A percentile compares a stretch with the other conserved stretches of the same genome.
These are phyloP conservation scores for Xenopus tropicalis DNA, from an alignment of 2,113 vertebrate genomes.

Conservation along the genomic window UCB_Xtro_10.0 CM004447.2:139587001-139587500, in stretches of 20 bases:
- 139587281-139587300: background rate
- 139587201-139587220: constrained; percentile 58
- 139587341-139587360: no score
- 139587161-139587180: constrained; percentile 59
- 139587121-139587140: constrained; percentile 62
- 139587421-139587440: no score
- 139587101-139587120: constrained; percentile 64
- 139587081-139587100: constrained; percentile 54
- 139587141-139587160: constrained; percentile 57
- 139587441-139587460: no score
- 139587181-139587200: constrained; percentile 61
- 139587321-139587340: no score
- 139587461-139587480: no score
- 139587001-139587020: background rate
- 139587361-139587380: no score
- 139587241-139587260: constrained; percentile 1
- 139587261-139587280: constrained; percentile 13
- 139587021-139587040: constrained; percentile 44
- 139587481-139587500: no score
- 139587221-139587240: constrained; percentile 59
- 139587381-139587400: no score
- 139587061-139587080: constrained; percentile 51
- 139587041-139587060: constrained; percentile 52
- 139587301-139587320: constrained; percentile 41
- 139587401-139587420: no score